phyloP scores from a whole-genome alignment of 1,140 invertebrate genomes.

The Dolichoris vasculosae region DNA sequence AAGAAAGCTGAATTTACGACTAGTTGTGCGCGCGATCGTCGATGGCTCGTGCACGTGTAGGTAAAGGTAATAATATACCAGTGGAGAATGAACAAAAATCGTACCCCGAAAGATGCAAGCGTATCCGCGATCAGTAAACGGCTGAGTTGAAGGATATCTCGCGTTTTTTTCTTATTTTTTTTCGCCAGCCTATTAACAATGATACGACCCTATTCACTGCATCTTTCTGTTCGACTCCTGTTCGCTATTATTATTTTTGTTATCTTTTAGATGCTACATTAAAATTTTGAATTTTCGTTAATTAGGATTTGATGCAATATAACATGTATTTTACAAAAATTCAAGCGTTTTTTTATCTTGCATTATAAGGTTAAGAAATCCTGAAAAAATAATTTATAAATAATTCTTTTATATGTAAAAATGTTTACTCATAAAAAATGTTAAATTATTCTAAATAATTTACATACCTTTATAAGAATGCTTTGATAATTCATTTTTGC shows the following conservation, averaged over 20 bases:
- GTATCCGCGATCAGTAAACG: neutral
- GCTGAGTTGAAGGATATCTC: neutral
- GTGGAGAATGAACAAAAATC: neutral
- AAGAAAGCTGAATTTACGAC: slow-evolving; percentile 38
- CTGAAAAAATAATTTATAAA: no score
- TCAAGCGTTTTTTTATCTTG: neutral
- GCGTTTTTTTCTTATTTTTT: neutral
- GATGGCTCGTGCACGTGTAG: neutral
- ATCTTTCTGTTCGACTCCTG: neutral
- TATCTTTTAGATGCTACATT: neutral
- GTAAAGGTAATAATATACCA: neutral
- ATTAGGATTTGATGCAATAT: neutral
- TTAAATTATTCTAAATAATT: no score
- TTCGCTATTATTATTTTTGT: slow-evolving; percentile 5
- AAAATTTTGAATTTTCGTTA: neutral
- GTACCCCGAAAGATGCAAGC: neutral
- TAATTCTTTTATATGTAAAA: no score
- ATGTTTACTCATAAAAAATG: no score
- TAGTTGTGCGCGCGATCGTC: no score
- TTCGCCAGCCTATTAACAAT: neutral
- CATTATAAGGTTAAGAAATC: no score
- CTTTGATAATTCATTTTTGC: no score
- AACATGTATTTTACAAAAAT: neutral
- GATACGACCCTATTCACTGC: neutral
- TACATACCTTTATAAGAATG: no score